Evolutionary conservation across 2,113 vertebrate species (phyloP).

Genomic region (Cyprinus carpio): DNA sequence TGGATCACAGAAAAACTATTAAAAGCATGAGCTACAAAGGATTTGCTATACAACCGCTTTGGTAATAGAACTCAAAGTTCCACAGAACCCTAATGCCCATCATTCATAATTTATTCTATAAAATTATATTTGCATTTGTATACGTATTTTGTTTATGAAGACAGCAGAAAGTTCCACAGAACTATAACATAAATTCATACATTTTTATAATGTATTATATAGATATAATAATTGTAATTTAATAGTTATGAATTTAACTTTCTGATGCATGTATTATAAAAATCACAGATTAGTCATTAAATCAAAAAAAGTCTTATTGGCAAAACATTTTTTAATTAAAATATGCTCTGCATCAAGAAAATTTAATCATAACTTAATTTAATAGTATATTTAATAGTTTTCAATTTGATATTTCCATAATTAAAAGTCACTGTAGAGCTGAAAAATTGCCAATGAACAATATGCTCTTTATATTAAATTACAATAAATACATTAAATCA

Average conservation of each 20-base stretch:
- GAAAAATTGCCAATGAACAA: neutral
- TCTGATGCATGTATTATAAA: neutral
- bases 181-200: neutral
- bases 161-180: neutral
- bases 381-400: no score
- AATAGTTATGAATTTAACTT: neutral
- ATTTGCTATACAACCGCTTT: neutral
- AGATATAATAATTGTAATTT: neutral
- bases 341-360: neutral
- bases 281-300: neutral
- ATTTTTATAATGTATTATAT: neutral
- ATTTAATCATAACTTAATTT: neutral
- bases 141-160: neutral
- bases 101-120: neutral
- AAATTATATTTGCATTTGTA: neutral
- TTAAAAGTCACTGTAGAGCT: neutral
- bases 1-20: constrained; percentile 32
- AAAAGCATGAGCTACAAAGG: constrained; percentile 20
- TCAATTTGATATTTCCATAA: neutral
- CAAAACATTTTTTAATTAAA: neutral
- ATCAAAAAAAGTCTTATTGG: neutral
- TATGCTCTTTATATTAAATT: neutral
- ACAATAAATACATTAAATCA: neutral
- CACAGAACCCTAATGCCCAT: neutral
- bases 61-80: neutral